These are phyloP conservation scores for Caenorhabditis becei DNA, from an alignment of 2,888 invertebrate genomes.

Conservation along the genomic window DNA sequence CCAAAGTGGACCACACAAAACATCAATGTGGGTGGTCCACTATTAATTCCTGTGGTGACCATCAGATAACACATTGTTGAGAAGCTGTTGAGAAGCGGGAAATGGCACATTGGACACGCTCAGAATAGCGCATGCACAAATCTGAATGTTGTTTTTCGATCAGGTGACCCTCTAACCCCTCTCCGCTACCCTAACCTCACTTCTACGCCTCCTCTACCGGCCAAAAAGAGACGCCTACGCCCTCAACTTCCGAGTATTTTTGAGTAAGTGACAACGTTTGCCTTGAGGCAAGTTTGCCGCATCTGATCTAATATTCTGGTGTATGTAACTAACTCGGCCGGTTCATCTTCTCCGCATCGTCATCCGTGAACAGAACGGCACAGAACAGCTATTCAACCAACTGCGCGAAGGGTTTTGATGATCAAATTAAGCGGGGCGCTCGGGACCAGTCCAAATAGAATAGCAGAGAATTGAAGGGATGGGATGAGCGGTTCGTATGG, in stretches of 20 bases:
- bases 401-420: constrained; percentile 9
- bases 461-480: constrained; percentile 12
- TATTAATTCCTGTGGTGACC: constrained; percentile 1
- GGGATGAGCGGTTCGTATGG: constrained; percentile 11
- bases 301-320: constrained; percentile 54
- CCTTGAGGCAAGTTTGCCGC: constrained; percentile 11
- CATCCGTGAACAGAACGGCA: neutral
- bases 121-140: constrained; percentile 6
- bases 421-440: constrained; percentile 28
- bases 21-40: neutral
- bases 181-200: neutral
- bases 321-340: constrained; percentile 46
- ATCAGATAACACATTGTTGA: constrained; percentile 28
- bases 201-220: constrained; percentile 12
- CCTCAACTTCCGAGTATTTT: constrained; percentile 43
- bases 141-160: constrained; percentile 41
- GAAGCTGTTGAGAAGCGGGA: neutral
- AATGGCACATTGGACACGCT: neutral
- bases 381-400: constrained; percentile 19
- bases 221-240: constrained; percentile 27
- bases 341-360: neutral
- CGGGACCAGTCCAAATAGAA: constrained; percentile 14
- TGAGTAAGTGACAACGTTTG: constrained; percentile 36
- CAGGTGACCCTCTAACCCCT: constrained; percentile 47
- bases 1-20: neutral